These are phyloP conservation scores for Hippocampus abdominalis DNA, from an alignment of 2,113 vertebrate species.

Conservation along the genomic window DNA sequence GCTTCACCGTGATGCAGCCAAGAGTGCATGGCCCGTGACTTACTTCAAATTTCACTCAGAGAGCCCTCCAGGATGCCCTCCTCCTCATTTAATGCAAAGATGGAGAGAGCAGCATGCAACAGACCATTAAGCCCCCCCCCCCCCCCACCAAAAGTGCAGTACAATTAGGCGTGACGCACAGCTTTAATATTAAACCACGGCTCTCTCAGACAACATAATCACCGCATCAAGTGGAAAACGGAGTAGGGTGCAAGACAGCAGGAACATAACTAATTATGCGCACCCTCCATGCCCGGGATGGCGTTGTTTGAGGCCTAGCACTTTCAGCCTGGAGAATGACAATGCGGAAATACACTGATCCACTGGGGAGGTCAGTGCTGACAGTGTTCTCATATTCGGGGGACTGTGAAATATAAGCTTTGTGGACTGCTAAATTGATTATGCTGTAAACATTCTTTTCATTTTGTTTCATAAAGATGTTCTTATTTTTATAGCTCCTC, in stretches of 20 bases:
- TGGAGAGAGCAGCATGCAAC: constrained; percentile 29
- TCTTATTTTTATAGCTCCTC: constrained; percentile 47
- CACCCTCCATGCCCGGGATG: constrained; percentile 38
- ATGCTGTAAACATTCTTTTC: constrained; percentile 61
- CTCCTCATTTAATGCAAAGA: constrained; percentile 32
- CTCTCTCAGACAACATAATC: constrained; percentile 29
- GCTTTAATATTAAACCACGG: constrained; percentile 30
- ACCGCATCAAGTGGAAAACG: constrained; percentile 26
- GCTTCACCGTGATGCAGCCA: constrained; percentile 30
- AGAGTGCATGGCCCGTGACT: constrained; percentile 39
- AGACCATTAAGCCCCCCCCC: constrained; percentile 18
- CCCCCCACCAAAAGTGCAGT: constrained; percentile 6
- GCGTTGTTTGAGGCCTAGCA: constrained; percentile 43
- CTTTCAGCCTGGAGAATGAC: constrained; percentile 52
- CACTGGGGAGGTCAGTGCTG: constrained; percentile 61
- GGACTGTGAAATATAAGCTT: constrained; percentile 59
- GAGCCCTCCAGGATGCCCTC: constrained; percentile 28
- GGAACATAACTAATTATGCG: constrained; percentile 42
- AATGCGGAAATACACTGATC: constrained; percentile 47
- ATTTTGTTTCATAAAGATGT: constrained; percentile 67
- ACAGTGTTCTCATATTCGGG: constrained; percentile 52
- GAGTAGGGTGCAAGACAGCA: constrained; percentile 32
- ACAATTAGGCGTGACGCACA: constrained; percentile 9
- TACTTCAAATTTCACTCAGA: constrained; percentile 41
- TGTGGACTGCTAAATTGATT: constrained; percentile 64